Conservation (phyloP, 2,797 vertebrate species). For the Gymnocypris eckloni region DNA sequence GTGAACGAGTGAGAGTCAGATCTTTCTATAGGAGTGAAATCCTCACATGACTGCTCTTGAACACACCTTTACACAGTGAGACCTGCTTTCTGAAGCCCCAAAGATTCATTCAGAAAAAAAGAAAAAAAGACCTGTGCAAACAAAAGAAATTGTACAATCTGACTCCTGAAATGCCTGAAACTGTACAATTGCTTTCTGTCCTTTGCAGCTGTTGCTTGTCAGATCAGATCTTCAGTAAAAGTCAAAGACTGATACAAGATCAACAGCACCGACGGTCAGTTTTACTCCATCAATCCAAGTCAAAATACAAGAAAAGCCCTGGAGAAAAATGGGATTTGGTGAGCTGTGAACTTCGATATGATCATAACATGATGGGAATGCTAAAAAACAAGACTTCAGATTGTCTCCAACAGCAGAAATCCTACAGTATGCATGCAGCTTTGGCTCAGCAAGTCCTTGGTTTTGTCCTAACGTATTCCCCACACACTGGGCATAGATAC, state of each 20-base stretch:
- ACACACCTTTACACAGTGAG: slow-evolving; percentile 17
- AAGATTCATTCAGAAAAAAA: neutral
- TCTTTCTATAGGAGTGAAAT: neutral
- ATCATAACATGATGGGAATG: neutral
- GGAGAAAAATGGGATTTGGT: neutral
- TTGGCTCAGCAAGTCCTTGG: neutral
- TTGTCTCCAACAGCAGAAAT: neutral
- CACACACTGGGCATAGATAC: neutral
- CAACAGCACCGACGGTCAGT: neutral
- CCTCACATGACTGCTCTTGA: slow-evolving; percentile 17
- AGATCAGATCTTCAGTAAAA: neutral
- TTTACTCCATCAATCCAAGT: neutral
- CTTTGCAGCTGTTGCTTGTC: neutral
- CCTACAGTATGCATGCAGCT: neutral
- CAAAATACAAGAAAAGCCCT: neutral
- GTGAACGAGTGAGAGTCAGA: neutral
- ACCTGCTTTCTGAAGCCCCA: neutral
- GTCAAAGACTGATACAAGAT: neutral
- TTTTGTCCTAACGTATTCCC: slow-evolving; percentile 4
- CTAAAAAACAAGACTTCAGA: neutral
- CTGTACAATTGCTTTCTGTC: too few species aligned
- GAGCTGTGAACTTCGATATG: neutral
- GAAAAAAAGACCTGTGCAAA: neutral
- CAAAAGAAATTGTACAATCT: neutral
- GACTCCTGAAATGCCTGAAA: neutral